Evolutionary conservation across 2,888 invertebrate genomes (phyloP), one percentile per base, ranked within the genome.

Genomic region (Phytoseiulus persimilis): DNA sequence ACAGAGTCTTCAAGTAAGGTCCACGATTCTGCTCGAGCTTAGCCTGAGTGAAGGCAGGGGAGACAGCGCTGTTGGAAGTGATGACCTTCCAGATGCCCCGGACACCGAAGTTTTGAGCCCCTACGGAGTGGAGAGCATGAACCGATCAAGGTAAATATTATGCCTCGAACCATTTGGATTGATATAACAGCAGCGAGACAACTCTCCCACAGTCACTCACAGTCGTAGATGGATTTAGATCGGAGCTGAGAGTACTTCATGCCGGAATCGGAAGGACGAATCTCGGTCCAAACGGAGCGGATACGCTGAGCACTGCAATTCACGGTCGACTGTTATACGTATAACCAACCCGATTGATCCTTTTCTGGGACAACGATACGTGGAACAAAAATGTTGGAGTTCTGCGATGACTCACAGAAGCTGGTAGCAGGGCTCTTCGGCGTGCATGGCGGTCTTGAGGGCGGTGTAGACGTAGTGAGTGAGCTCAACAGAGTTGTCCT

Each of bases 391-490:
- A n/a, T n/a, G n/a, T 39, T 9, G 5, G 65, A 65, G 18, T 14
- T 1, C 23, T 14, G 9, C 5, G 9, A 87, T n/a, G n/a, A 87
- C 87, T 87, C n/a, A 87, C 87, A 87, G 87, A 6, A 87, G 87
- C 87, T 87, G 32, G 33, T 87, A 87, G 87, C 87, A 87, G 32
- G 87, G 87, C 87, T 87, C 87, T 45, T 87, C 32, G 87, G 87
- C 87, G 0, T 9, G 32, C 87, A 87, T 87, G 87, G 87, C 87
- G 33, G 87, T 87, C 33, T 87, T 87, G 32, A 87, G 87, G 39
- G 32, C 87, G 45, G 87, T 87, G 33, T 87, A 87, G 32, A 87
- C 87, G 33, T 87, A 87, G 33, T 87, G 87, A 14, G 87, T 87
- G n/a, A 87, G 87, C 18, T 87, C 87, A 33, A 9, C 39, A 32